Percentiles rank a stretch among this genome's conserved stretches.
phyloP scores from a whole-genome alignment of 2,113 vertebrate genomes.

The Alectura lathami region DNA sequence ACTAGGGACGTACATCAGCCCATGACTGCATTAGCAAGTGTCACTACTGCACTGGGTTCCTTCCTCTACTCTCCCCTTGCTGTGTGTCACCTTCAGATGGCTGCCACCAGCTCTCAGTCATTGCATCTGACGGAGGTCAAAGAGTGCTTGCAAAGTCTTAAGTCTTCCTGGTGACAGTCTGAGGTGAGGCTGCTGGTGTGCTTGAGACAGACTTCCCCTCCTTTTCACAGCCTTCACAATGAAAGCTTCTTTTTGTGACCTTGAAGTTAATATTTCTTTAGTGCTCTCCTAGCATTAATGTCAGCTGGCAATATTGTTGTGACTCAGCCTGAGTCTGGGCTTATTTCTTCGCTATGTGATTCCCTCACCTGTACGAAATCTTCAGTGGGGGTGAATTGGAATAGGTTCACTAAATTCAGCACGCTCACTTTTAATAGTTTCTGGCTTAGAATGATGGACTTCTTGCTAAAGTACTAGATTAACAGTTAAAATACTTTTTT shows the following conservation, averaged over 20 bases:
- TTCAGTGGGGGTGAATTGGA: not conserved
- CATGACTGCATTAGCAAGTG: not conserved
- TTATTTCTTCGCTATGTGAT: not conserved
- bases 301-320: not conserved
- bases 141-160: conserved; percentile 19
- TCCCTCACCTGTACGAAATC: not conserved
- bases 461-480: not conserved
- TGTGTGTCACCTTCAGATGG: conserved; percentile 18
- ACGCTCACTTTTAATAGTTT: not conserved
- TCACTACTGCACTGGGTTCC: not conserved
- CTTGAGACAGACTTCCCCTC: not conserved
- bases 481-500: not conserved
- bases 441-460: not conserved
- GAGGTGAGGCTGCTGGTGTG: not conserved
- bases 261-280: conserved; percentile 6
- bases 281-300: not conserved
- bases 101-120: not conserved
- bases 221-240: not conserved
- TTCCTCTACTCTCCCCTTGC: not conserved
- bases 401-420: not conserved
- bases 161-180: not conserved
- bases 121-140: not conserved
- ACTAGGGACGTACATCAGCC: conserved; percentile 16
- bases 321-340: not conserved
- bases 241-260: not conserved